Conservation (phyloP, 2,888 invertebrate genomes). For the Loripinus fragilis region DNA sequence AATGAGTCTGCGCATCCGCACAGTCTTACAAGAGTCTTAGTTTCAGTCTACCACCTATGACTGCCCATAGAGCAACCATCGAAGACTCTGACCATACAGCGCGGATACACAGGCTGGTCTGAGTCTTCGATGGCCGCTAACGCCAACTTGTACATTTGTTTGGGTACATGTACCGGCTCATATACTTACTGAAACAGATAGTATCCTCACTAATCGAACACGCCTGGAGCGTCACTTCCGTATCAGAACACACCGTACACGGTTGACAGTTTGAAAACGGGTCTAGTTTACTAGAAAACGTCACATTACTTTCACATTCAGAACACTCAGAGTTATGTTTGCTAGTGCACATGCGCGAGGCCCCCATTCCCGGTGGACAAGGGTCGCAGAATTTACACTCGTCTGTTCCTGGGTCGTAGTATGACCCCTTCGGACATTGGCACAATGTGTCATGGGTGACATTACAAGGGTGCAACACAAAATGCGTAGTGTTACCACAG, state of each 20-base stretch:
- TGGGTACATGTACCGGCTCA: too few species aligned
- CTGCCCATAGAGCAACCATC: too few species aligned
- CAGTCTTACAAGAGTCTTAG: too few species aligned
- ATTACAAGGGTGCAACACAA: conserved; percentile 71
- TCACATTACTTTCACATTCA: conserved; percentile 73
- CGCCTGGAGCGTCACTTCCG: conserved; percentile 72
- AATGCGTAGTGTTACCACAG: conserved; percentile 71
- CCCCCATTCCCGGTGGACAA: conserved; percentile 77
- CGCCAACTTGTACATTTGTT: too few species aligned
- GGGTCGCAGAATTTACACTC: conserved; percentile 74
- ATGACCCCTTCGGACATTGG: conserved; percentile 76
- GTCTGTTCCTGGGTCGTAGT: conserved; percentile 60
- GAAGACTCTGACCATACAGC: too few species aligned
- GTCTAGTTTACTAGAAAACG: conserved; percentile 76
- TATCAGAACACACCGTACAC: conserved; percentile 73
- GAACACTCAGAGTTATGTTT: conserved; percentile 75
- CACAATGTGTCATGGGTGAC: conserved; percentile 78
- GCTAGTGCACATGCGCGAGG: conserved; percentile 66
- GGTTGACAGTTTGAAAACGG: conserved; percentile 70
- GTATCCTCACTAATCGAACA: conserved; percentile 80
- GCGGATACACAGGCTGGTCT: too few species aligned
- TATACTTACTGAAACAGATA: conserved; percentile 77
- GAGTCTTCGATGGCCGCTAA: too few species aligned
- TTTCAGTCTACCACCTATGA: too few species aligned
- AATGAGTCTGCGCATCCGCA: background rate